Percentiles rank a stretch among this genome's conserved stretches.
Evolutionary conservation across 2,113 vertebrate species (phyloP).

Genomic region (Rousettus leschenaultii): DNA sequence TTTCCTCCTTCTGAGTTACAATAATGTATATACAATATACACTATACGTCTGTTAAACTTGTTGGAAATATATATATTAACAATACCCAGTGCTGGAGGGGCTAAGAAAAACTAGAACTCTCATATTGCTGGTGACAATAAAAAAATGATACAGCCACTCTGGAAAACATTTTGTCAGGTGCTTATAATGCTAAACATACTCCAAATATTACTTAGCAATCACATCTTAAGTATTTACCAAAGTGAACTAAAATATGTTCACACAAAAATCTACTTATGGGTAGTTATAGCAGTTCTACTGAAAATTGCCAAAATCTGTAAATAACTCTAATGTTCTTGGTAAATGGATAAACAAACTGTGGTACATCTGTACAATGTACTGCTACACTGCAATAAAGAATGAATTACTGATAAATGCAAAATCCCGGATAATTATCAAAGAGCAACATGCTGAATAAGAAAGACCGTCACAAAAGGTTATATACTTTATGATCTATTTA

Average conservation of each 20-base stretch:
- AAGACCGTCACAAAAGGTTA: not conserved
- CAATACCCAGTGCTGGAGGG: not conserved
- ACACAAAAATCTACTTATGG: not conserved
- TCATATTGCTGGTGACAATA: not conserved
- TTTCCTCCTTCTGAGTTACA: not conserved
- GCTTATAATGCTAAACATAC: not conserved
- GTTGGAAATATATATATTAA: not conserved
- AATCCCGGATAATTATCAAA: not conserved
- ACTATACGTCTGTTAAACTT: not conserved
- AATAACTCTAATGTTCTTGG: not conserved
- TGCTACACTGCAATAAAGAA: not conserved
- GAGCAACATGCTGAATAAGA: not conserved
- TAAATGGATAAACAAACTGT: not conserved
- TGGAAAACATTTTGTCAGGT: not conserved
- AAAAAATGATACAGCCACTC: not conserved
- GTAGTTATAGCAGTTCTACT: not conserved
- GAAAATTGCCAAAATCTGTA: not conserved
- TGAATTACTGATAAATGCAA: not conserved
- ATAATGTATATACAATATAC: not conserved
- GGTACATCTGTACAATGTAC: not conserved
- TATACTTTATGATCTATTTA: not conserved
- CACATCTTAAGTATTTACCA: not conserved
- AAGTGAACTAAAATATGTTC: constrained; percentile 1
- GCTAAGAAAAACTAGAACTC: not conserved
- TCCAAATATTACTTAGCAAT: not conserved